A percentile compares a stretch with the other conserved stretches of the same genome.
Evolutionary conservation across 1,140 invertebrate genomes (phyloP).

Genomic region (Pseudomyrmex dendroicus): DNA sequence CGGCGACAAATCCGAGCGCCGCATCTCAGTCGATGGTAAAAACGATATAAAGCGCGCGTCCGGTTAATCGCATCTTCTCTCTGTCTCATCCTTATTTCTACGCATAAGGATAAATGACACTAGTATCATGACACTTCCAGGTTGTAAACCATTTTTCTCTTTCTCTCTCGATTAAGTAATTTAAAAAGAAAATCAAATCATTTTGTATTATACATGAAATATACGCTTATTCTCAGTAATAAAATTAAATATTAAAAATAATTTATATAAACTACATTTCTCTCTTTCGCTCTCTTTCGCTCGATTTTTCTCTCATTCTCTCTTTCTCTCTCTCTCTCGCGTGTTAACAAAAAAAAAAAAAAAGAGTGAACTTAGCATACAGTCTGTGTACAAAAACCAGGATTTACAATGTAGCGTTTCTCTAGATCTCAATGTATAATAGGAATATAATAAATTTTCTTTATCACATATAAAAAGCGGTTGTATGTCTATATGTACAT

Average conservation of each 20-base stretch:
- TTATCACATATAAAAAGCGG: slow-evolving; percentile 85
- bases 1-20: slow-evolving; percentile 15
- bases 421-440: slow-evolving; percentile 79
- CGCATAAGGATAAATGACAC: slow-evolving; percentile 71
- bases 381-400: slow-evolving; percentile 83
- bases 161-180: slow-evolving; percentile 26
- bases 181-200: slow-evolving; percentile 52
- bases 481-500: slow-evolving; percentile 81
- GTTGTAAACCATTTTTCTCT: slow-evolving; percentile 28
- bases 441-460: slow-evolving; percentile 82
- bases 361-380: slow-evolving; percentile 74
- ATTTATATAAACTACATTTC: slow-evolving; percentile 76
- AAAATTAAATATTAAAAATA: slow-evolving; percentile 82
- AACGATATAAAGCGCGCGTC: slow-evolving; percentile 42
- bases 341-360: slow-evolving; percentile 75
- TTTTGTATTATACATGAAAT: slow-evolving; percentile 75
- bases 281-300: no score
- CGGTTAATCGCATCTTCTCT: slow-evolving; percentile 46
- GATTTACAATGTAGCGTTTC: slow-evolving; percentile 81
- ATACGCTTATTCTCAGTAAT: slow-evolving; percentile 68
- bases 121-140: slow-evolving; percentile 72
- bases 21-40: slow-evolving; percentile 28
- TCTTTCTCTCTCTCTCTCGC: slow-evolving; percentile 16
- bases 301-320: no score
- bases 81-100: slow-evolving; percentile 32